Evolutionary conservation across 2,888 invertebrate genomes (phyloP).

Genomic region (Trissoscelio sp.): DNA sequence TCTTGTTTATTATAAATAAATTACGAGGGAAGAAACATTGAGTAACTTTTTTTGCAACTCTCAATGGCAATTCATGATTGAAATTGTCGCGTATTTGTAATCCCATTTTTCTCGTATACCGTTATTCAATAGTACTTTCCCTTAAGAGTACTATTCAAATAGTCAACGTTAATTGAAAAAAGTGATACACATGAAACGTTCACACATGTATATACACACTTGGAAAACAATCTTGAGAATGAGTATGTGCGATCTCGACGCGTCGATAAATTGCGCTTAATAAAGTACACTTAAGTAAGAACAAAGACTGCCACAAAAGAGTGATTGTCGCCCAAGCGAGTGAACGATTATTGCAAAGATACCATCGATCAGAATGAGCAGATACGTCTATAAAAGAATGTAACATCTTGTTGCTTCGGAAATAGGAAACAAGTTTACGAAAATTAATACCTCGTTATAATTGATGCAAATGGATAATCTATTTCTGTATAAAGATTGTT

Average conservation of each 20-base stretch:
- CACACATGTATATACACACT: conserved; percentile 11
- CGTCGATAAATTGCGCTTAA: conserved; percentile 73
- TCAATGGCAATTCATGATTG: too few relatives aligned
- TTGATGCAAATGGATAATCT: too few relatives aligned
- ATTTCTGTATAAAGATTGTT: too few relatives aligned
- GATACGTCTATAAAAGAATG: conserved; percentile 47
- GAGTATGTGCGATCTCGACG: conserved; percentile 61
- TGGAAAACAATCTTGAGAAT: conserved; percentile 54
- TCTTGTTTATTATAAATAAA: too few relatives aligned
- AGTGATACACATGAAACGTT: conserved; percentile 10
- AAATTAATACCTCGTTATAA: too few relatives aligned
- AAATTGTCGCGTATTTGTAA: too few relatives aligned
- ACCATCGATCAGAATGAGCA: conserved; percentile 64
- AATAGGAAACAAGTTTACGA: conserved; percentile 18
- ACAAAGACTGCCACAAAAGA: conserved; percentile 69
- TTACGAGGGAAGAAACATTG: too few relatives aligned
- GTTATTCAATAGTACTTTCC: too few relatives aligned
- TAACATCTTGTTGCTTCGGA: conserved; percentile 50
- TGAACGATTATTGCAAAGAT: conserved; percentile 70
- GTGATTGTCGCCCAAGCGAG: conserved; percentile 67
- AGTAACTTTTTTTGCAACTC: too few relatives aligned
- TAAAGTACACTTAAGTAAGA: conserved; percentile 71
- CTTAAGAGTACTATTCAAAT: conserved; percentile 1
- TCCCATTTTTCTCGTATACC: too few relatives aligned
- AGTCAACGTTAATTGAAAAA: conserved; percentile 17